Percentiles rank a stretch among this genome's conserved stretches.
phyloP scores from a whole-genome alignment of 64 coral and sea anemone species.

The Dendronephthya gigantea region DNA sequence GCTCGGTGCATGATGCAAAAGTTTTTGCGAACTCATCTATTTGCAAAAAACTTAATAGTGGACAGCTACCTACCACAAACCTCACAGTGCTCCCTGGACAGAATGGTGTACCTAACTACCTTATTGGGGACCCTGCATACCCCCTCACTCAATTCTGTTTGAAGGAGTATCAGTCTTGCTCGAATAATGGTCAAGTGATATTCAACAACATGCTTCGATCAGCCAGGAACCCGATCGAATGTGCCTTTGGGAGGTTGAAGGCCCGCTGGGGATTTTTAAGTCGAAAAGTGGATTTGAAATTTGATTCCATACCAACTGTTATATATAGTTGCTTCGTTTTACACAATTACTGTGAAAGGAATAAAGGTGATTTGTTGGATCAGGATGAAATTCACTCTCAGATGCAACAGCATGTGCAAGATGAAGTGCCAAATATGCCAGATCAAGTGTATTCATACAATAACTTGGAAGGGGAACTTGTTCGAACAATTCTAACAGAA shows the following conservation, averaged over 20 bases:
- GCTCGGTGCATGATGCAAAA: constrained; percentile 48
- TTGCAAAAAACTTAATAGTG: constrained; percentile 26
- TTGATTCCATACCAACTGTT: not conserved
- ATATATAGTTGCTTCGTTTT: not conserved
- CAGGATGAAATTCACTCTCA: not conserved
- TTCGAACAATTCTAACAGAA: not conserved
- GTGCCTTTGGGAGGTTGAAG: not conserved
- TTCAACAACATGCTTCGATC: constrained; percentile 7
- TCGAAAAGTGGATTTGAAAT: constrained; percentile 1
- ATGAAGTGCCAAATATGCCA: not conserved
- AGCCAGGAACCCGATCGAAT: not conserved
- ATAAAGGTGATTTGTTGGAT: not conserved
- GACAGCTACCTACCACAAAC: not conserved
- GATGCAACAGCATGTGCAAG: not conserved
- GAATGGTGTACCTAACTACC: constrained; percentile 30
- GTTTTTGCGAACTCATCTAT: constrained; percentile 34
- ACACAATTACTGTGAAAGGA: constrained; percentile 4
- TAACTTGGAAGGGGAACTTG: not conserved
- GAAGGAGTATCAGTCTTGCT: not conserved
- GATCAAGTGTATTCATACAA: not conserved
- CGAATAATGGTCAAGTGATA: not conserved
- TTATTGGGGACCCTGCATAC: constrained; percentile 35
- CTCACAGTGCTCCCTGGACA: constrained; percentile 6
- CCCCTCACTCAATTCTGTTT: not conserved
- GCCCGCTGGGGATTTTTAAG: not conserved